Evolutionary conservation across 2,113 vertebrate species (phyloP), one percentile per base, ranked within the genome.

Genomic region (Carassius auratus): DNA sequence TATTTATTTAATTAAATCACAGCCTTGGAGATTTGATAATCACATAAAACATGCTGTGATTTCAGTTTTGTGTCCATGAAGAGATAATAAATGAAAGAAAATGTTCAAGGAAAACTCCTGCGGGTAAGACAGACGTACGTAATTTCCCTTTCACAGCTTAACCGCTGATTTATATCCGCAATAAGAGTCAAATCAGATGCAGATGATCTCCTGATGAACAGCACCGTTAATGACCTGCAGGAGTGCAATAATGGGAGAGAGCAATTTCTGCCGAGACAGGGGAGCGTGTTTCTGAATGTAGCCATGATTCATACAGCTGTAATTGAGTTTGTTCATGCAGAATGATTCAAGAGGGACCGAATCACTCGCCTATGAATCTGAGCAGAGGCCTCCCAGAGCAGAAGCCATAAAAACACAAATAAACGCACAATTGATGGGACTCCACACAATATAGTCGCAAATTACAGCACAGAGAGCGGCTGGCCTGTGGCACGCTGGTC

Each of bases 1-100:
- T 64, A 30, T 14, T 64, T 64, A 64, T 64, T 64, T 30, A 2
- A 64, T 64, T 64, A 2, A 64, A 64, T 14, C 61, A 7, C 23
- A 26, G 61, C 26, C 61, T 64, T 64, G 5, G 5, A 1, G 5
- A 64, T 64, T 26, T 26, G 12, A 64, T 6, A 64, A 64, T 5
- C 23, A 2, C 12, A 23, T 13, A 26, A 30, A 5, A 12, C 62
- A 64, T 30, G 5, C 13, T 13, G 1, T 6, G 62, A 69, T 19
- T 69, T 69, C 0, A 7, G 26, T 33, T 68, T 30, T 3, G 5
- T 19, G 52, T 19, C 52, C 52, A 57, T 6, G 2, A 3, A 59
- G 17, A 90, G 91, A 82, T 77, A 90, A 79, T 93, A 92, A 5
- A 91, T 88, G 90, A 92, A 79, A 89, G 91, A 86, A 79, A 92